Base-by-base conservation (phyloP, 2,888 invertebrate genomes). In the Eupithecia exiguata region DNA sequence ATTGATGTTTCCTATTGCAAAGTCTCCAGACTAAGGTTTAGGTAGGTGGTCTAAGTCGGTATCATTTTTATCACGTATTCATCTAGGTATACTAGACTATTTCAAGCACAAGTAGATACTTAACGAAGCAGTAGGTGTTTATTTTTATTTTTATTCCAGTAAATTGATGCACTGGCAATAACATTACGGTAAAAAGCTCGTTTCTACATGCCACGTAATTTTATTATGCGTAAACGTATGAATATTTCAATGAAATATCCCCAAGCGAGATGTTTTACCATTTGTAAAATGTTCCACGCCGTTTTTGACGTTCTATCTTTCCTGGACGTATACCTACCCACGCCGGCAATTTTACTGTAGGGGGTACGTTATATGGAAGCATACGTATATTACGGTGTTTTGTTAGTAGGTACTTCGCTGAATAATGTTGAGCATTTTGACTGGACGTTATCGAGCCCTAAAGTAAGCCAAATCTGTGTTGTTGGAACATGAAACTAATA, bases 161-260 rank as follows among this genome's bases (percentile, higher is more conserved):
- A 75, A 75, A 75, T 72, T 63, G 61, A 71, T 71, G 72, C 65
- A 62, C 62, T 67, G 40, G 40, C 66, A 67, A 58, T 58, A 77
- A 74, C 62, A 72, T 68, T 53, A n/a, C 46, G 65, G 66, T 66
- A 66, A 63, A 73, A 71, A 49, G 62, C 49, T 62, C 46, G 46
- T 66, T 25, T 38, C 66, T 70, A 72, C 63, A 61, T 67, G 69
- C 69, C 67, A 70, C 62, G 66, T 74, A 69, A 76, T 73, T 69
- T 78, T 76, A 76, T 77, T 76, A 72, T 72, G 78, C 74, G 74
- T 77, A 77, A 78, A 79, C 72, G 65, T 74, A 74, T 78, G 74
- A 79, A 79, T 77, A 78, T 79, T 76, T 72, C 71, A 75, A 72
- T 74, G 73, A 69, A 72, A 76, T 72, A 72, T 71, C 70, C 61